Conservation (phyloP, 2,888 invertebrate genomes). For the Hymenopus coronatus region DNA sequence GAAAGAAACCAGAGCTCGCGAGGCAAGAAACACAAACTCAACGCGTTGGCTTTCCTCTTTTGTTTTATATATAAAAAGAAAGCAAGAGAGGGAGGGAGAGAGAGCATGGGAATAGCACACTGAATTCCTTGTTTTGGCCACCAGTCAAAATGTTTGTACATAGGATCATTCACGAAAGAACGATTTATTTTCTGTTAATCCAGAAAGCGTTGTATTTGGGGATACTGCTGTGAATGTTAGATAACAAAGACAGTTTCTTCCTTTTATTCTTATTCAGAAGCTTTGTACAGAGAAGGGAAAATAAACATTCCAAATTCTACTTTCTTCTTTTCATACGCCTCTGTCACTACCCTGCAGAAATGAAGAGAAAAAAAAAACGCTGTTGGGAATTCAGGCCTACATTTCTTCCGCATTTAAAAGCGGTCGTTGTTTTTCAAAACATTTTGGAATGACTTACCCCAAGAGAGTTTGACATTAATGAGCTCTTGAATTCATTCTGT, state of each 20-base stretch:
- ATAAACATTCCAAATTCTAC: neutral
- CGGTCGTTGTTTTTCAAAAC: no score
- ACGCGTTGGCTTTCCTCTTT: neutral
- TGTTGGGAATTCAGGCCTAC: no score
- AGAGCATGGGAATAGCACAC: neutral
- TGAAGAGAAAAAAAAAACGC: no score
- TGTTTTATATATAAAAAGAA: constrained; percentile 14
- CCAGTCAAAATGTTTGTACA: constrained; percentile 27
- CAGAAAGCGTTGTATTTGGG: neutral
- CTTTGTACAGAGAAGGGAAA: neutral
- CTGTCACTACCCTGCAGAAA: no score
- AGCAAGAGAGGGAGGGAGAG: neutral
- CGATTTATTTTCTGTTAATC: constrained; percentile 25
- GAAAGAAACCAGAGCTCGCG: constrained; percentile 13
- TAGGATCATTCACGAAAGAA: constrained; percentile 6
- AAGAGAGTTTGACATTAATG: no score
- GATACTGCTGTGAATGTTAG: neutral
- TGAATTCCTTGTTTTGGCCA: constrained; percentile 16
- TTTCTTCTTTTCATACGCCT: neutral
- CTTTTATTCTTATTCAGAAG: neutral
- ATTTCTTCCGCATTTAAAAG: no score
- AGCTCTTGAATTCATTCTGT: no score
- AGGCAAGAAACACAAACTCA: neutral
- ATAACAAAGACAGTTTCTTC: neutral
- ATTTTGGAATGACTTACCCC: no score